Conservation (phyloP, 2,797 vertebrate species). For the Ceryle rudis region DNA sequence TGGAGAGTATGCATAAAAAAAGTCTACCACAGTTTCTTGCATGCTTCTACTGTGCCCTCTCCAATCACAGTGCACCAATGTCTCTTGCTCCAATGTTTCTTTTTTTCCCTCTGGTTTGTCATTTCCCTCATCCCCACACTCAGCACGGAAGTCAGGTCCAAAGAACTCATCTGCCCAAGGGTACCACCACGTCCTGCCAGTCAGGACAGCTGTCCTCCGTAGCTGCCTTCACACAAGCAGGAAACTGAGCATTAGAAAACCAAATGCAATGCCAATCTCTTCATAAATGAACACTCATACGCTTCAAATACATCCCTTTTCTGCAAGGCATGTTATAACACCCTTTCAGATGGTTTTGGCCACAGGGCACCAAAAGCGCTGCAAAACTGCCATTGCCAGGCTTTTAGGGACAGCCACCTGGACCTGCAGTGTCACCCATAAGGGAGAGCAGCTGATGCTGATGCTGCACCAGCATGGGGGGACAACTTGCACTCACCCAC, state of each 20-base stretch:
- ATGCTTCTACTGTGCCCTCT: background rate
- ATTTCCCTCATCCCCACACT: background rate
- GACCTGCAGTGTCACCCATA: background rate
- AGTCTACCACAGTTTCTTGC: background rate
- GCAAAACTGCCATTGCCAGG: background rate
- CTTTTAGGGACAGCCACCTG: background rate
- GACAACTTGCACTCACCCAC: background rate
- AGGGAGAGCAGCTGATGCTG: background rate
- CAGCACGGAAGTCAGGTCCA: background rate
- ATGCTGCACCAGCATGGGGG: background rate
- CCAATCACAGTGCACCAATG: background rate
- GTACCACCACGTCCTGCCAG: accelerated
- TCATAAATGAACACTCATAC: background rate
- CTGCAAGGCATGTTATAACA: background rate
- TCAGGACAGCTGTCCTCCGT: background rate
- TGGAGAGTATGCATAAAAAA: accelerated
- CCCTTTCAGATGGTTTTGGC: background rate
- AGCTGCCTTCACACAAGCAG: background rate
- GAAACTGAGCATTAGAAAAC: background rate
- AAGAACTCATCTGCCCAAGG: background rate
- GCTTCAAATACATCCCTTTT: background rate
- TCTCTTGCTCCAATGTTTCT: background rate
- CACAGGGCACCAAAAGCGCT: background rate
- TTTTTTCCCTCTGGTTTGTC: background rate
- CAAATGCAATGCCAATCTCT: background rate